A percentile compares a stretch with the other conserved stretches of the same genome.
Conservation (phyloP, 2,113 vertebrate species). For the Anarhynchus alexandrinus region DNA sequence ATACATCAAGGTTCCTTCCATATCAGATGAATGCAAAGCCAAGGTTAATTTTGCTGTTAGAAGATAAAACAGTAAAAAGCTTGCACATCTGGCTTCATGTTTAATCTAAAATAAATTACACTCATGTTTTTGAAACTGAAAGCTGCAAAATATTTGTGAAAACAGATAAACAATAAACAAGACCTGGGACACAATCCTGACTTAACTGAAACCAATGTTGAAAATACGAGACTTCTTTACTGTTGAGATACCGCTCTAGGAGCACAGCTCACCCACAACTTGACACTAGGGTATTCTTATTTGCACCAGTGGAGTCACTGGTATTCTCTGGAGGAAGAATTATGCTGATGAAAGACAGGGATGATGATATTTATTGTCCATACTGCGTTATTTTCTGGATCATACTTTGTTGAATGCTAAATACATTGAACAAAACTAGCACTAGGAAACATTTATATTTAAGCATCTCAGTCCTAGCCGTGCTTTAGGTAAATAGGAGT, state of each 20-base stretch:
- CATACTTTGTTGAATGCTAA: background rate
- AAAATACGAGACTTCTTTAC: background rate
- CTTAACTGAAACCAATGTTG: background rate
- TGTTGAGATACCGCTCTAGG: background rate
- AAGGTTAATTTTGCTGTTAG: background rate
- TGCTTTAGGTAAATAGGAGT: background rate
- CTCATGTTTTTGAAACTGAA: background rate
- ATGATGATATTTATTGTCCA: background rate
- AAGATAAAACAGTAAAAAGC: background rate
- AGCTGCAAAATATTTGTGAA: background rate
- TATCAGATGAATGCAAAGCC: background rate
- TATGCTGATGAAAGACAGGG: background rate
- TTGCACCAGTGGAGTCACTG: background rate
- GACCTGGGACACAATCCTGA: background rate
- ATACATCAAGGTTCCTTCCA: background rate
- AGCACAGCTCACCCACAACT: background rate
- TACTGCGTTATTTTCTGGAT: background rate
- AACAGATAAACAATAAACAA: background rate
- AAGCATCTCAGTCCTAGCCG: background rate
- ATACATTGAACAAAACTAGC: background rate
- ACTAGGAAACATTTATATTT: background rate
- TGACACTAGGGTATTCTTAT: background rate
- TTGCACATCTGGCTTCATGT: background rate
- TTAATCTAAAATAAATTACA: background rate
- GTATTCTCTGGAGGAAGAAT: background rate